A percentile compares a stretch with the other conserved stretches of the same genome.
Evolutionary conservation across 2,888 invertebrate genomes (phyloP).

Genomic region (Theristus sp.): DNA sequence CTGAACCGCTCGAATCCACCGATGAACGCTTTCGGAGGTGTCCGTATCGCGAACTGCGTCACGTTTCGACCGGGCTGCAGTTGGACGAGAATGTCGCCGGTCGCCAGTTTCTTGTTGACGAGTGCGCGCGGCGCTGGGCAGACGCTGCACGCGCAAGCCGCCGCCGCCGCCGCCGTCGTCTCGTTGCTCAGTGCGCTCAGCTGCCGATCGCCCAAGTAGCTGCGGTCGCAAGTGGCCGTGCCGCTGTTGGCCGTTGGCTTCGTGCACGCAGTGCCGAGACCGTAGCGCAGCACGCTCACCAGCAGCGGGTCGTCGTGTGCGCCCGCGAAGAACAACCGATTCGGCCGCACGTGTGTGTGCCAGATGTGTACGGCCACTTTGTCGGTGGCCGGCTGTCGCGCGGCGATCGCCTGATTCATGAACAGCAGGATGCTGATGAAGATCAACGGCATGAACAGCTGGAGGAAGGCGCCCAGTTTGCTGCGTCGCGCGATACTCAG

Average conservation of each 20-base stretch:
- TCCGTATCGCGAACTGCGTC: not conserved
- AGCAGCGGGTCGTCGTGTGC: not conserved
- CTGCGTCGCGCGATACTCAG: no score
- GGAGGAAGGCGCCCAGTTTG: not conserved
- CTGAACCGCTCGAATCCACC: no score
- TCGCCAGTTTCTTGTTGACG: not conserved
- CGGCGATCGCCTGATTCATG: not conserved
- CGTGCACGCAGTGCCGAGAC: not conserved
- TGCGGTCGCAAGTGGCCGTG: not conserved
- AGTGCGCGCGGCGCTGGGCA: no score
- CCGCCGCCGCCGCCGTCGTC: no score
- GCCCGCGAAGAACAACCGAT: not conserved
- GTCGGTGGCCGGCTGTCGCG: not conserved
- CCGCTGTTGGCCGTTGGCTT: not conserved
- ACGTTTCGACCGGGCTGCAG: not conserved
- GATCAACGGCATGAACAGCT: not conserved
- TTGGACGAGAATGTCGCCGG: not conserved
- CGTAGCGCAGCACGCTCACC: not conserved
- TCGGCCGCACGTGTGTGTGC: not conserved
- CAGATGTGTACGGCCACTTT: not conserved
- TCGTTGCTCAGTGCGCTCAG: no score
- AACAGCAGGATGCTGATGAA: not conserved
- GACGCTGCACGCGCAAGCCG: not conserved
- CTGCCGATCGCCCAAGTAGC: not conserved
- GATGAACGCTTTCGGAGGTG: no score